A percentile compares a stretch with the other conserved stretches of the same genome.
Evolutionary conservation across 2,797 vertebrate genomes (phyloP).

Genomic region (Scyliorhinus canicula): DNA sequence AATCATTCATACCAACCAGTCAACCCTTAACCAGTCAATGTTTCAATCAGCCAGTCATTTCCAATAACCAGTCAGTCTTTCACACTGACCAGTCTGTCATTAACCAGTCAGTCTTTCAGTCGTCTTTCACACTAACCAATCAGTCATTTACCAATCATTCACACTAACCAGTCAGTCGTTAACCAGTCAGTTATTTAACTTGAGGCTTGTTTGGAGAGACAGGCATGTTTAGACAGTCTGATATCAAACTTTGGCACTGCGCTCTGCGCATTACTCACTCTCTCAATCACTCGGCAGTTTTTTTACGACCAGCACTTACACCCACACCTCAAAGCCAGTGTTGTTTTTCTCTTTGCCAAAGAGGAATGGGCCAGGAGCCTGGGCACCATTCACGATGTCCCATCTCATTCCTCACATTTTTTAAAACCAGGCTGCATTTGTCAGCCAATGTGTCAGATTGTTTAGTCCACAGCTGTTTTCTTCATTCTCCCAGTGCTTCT

Average conservation of each 20-base stretch:
- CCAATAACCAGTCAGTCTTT: no score
- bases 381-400: neutral
- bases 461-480: neutral
- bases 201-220: neutral
- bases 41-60: no score
- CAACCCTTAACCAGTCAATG: no score
- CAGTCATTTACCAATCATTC: no score
- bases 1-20: no score
- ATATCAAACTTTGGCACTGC: neutral
- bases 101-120: no score
- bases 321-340: neutral
- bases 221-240: neutral
- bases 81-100: no score
- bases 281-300: neutral
- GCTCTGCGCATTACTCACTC: neutral
- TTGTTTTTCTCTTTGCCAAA: neutral
- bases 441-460: neutral
- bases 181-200: neutral
- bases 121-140: no score
- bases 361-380: neutral
- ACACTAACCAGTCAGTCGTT: no score
- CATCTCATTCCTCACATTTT: constrained; percentile 2
- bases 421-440: neutral
- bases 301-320: neutral
- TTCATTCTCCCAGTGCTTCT: neutral